These are phyloP conservation scores for Ceyx cyanopectus DNA, from an alignment of 2,113 vertebrate species.

Conservation along the genomic window DNA sequence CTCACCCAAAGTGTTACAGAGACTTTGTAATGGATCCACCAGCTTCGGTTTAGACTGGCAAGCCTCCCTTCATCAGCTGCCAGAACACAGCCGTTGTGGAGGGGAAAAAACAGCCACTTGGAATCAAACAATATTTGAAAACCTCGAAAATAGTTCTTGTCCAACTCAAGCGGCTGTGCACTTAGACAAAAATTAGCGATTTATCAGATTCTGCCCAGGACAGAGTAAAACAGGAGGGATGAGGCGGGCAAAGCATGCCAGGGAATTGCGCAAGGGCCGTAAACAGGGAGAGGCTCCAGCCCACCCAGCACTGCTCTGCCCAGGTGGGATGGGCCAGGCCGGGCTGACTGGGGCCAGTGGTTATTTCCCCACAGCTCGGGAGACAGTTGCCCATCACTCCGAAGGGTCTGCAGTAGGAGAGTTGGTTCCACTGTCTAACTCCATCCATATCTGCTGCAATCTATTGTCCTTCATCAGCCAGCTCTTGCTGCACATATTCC, in stretches of 20 bases:
- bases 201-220: neutral
- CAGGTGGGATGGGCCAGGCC: neutral
- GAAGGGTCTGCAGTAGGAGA: neutral
- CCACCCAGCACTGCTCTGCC: neutral
- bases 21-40: neutral
- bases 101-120: neutral
- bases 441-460: slow-evolving; percentile 13
- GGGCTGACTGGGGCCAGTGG: neutral
- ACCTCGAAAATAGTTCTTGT: neutral
- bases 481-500: neutral
- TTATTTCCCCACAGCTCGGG: neutral
- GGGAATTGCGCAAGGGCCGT: neutral
- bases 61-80: neutral
- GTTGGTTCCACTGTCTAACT: slow-evolving; percentile 50
- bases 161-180: neutral
- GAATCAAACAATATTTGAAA: neutral
- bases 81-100: rapidly evolving
- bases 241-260: rapidly evolving
- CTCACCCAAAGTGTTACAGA: slow-evolving; percentile 52
- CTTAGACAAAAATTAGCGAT: neutral
- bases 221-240: neutral
- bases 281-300: neutral
- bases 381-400: slow-evolving; percentile 7
- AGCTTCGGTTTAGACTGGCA: neutral
- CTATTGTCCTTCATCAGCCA: slow-evolving; percentile 8